Base-by-base conservation (phyloP, 1,140 invertebrate genomes). In the Ceratosolen fusciceps region DNA sequence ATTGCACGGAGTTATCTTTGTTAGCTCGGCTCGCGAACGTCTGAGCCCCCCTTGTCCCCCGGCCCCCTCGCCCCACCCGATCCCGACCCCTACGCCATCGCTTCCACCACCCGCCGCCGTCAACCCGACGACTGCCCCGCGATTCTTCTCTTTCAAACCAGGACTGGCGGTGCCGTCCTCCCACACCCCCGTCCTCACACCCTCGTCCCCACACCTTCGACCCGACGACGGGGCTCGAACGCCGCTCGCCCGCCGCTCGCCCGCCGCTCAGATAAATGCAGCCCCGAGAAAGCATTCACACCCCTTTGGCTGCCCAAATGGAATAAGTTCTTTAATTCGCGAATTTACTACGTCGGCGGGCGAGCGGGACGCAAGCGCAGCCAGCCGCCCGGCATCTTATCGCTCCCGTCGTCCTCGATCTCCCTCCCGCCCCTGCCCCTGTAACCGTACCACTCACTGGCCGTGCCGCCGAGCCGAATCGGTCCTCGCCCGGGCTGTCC, bases 1-100 rank as follows among this genome's bases (percentile, higher is more conserved):
- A 90, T 90, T 90, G 90, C 90, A 90, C 90, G 89, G 90, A 90
- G 89, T 90, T 90, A 90, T 90, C 90, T 90, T 90, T 90, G 89
- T 90, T 90, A 90, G 84, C 86, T 87, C 85, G 87, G 87, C 87
- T 87, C 87, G 89, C 87, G 88, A 89, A 89, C 88, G 87, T 89
- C 89, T 90, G 89, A 90, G 88, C 87, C 87, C 81, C 83, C 84
- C 83, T 83, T 83, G 75, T 73, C 31, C 52, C 67, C 49, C 65
- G 29, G 74, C 72, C 71, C 71, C 72, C 56, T 54, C 62, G 65
- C 62, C 77, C 72, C 31, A 49, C 29, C 62, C 54, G 65, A 67
- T 37, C 5, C 52, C 52, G 52, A 16, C 14, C 34, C 71, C n/a
- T n/a, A n/a, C n/a, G n/a, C n/a, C n/a, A n/a, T n/a, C n/a, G n/a